Evolutionary conservation across 2,113 vertebrate genomes (phyloP).

Genomic region (Echinops telfairi): DNA sequence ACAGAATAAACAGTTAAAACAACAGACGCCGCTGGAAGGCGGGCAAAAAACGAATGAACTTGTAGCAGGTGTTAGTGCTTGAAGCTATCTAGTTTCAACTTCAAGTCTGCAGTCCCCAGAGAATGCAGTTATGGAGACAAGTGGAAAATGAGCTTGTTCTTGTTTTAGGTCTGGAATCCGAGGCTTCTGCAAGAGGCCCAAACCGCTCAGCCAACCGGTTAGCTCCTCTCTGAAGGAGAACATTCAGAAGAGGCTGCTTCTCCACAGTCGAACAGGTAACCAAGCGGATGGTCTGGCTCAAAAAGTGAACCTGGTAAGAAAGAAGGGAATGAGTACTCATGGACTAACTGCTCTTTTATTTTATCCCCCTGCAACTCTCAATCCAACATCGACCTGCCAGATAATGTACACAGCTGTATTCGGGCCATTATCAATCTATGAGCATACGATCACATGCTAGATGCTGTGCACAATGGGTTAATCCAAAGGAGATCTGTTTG

Average conservation of each 20-base stretch:
- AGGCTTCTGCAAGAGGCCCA: slow-evolving; percentile 40
- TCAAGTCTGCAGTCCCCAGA: not conserved
- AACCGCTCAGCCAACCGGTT: slow-evolving; percentile 48
- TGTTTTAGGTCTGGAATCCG: slow-evolving; percentile 55
- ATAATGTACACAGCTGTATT: slow-evolving; percentile 39
- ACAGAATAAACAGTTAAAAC: slow-evolving; percentile 5
- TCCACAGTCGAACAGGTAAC: slow-evolving; percentile 46
- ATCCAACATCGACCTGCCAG: slow-evolving; percentile 65
- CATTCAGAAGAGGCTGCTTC: slow-evolving; percentile 35
- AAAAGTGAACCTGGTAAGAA: slow-evolving; percentile 54
- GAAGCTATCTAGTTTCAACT: slow-evolving; percentile 17
- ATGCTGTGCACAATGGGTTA: not conserved
- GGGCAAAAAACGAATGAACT: slow-evolving; percentile 49
- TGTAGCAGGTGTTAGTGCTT: slow-evolving; percentile 45
- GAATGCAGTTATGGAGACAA: not conserved
- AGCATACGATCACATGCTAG: not conserved
- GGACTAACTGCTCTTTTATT: slow-evolving; percentile 18
- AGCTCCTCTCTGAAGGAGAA: slow-evolving; percentile 54
- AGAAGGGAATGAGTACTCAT: slow-evolving; percentile 56
- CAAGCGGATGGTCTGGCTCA: slow-evolving; percentile 59
- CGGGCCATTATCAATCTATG: slow-evolving; percentile 7
- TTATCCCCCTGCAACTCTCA: not conserved
- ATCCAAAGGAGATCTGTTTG: slow-evolving; percentile 43
- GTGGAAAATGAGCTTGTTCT: not conserved
- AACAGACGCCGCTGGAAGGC: not conserved